Percentiles rank a stretch among this genome's conserved stretches.
phyloP scores from a whole-genome alignment of 2,113 vertebrate genomes.

The Gopherus evgoodei region DNA sequence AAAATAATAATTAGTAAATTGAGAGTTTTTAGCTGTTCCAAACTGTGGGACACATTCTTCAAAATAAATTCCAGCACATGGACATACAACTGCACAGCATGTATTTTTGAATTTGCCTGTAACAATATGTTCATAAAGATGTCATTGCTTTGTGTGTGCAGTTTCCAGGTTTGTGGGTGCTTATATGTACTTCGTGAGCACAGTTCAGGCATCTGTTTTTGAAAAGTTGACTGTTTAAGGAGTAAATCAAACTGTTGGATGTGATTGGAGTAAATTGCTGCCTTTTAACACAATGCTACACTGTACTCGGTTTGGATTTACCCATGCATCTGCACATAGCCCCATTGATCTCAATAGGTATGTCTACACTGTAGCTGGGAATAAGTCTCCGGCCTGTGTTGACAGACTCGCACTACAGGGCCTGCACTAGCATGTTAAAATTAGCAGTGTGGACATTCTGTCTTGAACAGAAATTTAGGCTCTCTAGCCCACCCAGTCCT shows the following conservation, averaged over 20 bases:
- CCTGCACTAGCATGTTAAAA: background rate
- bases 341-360: background rate
- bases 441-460: background rate
- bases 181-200: fast-evolving
- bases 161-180: background rate
- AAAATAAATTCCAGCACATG: background rate
- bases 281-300: fast-evolving
- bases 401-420: background rate
- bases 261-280: background rate
- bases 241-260: background rate
- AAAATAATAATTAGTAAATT: background rate
- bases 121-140: background rate
- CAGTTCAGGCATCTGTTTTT: background rate
- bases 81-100: background rate
- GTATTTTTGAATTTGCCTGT: background rate
- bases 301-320: background rate
- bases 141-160: background rate
- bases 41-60: background rate
- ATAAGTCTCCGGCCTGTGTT: background rate
- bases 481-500: background rate
- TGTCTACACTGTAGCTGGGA: background rate
- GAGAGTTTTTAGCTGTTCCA: background rate
- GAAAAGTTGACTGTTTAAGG: background rate
- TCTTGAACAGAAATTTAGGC: background rate
- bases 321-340: background rate